A percentile compares a stretch with the other conserved stretches of the same genome.
Conservation (phyloP, 2,888 invertebrate genomes). For the Nemotelus pantherinus region DNA sequence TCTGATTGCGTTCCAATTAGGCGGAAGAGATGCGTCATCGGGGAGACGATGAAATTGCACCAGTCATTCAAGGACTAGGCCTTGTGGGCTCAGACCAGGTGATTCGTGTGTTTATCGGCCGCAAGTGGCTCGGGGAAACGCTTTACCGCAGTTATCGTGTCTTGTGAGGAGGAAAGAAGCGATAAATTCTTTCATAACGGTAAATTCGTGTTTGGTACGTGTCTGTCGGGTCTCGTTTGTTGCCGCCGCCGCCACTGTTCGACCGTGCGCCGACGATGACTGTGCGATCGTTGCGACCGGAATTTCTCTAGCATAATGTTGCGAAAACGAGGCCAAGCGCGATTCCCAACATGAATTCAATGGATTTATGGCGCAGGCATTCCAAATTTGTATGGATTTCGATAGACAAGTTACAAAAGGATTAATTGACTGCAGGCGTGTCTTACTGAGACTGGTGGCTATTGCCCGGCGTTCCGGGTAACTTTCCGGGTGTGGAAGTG, state of each 20-base stretch:
- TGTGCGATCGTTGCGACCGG: constrained; percentile 11
- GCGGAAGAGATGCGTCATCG: constrained; percentile 27
- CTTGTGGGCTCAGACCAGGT: background rate
- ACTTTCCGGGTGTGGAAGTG: too few relatives aligned
- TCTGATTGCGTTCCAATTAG: constrained; percentile 14
- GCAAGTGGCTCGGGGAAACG: background rate
- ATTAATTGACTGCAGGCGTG: too few relatives aligned
- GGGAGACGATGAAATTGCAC: background rate
- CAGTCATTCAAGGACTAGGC: background rate
- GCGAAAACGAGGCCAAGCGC: constrained; percentile 25
- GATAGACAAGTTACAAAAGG: too few relatives aligned
- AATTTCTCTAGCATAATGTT: constrained; percentile 23
- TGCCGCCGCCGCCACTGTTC: background rate
- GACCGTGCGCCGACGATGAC: background rate
- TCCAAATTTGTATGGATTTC: too few relatives aligned
- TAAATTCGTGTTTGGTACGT: constrained; percentile 34
- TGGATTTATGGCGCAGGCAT: too few relatives aligned
- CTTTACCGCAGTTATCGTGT: background rate
- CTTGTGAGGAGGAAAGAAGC: background rate
- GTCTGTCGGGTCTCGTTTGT: constrained; percentile 9
- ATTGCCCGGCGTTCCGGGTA: too few relatives aligned
- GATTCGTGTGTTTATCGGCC: background rate
- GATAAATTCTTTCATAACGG: constrained; percentile 9
- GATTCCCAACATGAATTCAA: background rate
- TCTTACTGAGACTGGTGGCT: too few relatives aligned